phyloP scores from a whole-genome alignment of 2,113 vertebrate species.

The Lophius piscatorius region DNA sequence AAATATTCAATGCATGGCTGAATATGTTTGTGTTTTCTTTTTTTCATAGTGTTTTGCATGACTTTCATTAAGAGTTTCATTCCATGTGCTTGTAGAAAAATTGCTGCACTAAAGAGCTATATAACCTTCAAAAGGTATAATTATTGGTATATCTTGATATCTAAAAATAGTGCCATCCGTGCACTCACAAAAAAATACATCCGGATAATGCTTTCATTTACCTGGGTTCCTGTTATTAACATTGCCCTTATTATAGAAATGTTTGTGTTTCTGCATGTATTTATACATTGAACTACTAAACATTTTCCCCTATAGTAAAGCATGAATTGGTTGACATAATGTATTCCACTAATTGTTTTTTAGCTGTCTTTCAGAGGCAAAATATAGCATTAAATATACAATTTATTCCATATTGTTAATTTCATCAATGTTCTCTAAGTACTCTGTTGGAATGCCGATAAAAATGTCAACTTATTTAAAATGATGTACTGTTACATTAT shows the following conservation, averaged over 20 bases:
- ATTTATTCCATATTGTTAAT: background rate
- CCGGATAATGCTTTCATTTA: too few species aligned
- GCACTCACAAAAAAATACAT: too few species aligned
- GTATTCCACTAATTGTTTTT: background rate
- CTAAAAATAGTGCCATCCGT: too few species aligned
- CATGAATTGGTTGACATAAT: background rate
- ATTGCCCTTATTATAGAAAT: background rate
- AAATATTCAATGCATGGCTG: background rate
- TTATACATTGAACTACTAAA: background rate
- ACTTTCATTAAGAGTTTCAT: background rate
- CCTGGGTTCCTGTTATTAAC: background rate
- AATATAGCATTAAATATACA: too few species aligned
- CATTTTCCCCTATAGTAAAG: background rate
- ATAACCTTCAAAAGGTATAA: too few species aligned
- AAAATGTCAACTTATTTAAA: background rate
- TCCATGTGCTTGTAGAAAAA: background rate
- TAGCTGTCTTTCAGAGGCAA: background rate
- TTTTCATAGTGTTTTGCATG: background rate
- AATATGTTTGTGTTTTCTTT: background rate
- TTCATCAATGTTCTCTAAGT: background rate
- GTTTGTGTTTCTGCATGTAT: background rate
- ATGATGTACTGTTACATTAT: background rate
- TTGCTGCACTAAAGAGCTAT: too few species aligned
- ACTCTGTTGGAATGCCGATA: background rate
- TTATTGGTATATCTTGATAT: background rate